phyloP scores from a whole-genome alignment of 2,888 invertebrate genomes.

The Parnassius smintheus region DNA sequence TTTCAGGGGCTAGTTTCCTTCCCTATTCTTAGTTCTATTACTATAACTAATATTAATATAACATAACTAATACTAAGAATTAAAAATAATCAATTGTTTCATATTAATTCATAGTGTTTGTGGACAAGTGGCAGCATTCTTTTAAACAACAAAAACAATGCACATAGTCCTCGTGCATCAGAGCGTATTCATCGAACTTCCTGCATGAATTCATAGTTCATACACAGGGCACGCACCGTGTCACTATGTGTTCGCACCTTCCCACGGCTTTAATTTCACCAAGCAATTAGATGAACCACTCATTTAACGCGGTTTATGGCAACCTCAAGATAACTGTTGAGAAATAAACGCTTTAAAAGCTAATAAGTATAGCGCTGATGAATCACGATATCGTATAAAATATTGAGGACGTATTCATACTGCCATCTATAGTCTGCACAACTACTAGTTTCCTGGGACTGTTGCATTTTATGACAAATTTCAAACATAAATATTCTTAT shows the following conservation, averaged over 20 bases:
- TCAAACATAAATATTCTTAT: too few relatives aligned
- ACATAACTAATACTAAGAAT: too few relatives aligned
- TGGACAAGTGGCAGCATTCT: background rate
- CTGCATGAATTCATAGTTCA: slow-evolving; percentile 21
- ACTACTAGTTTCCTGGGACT: slow-evolving; percentile 1
- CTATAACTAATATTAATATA: too few relatives aligned
- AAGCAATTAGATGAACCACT: slow-evolving; percentile 51
- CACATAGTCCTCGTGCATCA: slow-evolving; percentile 1
- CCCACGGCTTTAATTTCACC: slow-evolving; percentile 48
- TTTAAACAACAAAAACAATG: slow-evolving; percentile 2
- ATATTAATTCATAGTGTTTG: too few relatives aligned
- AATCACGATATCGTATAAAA: slow-evolving; percentile 3
- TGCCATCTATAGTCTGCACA: background rate
- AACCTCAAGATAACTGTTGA: slow-evolving; percentile 2
- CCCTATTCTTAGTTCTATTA: too few relatives aligned
- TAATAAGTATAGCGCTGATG: slow-evolving; percentile 7
- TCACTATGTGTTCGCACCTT: slow-evolving; percentile 31
- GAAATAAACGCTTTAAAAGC: slow-evolving; percentile 14
- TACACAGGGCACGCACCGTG: slow-evolving; percentile 18
- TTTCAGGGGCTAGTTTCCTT: too few relatives aligned
- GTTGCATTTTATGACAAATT: background rate
- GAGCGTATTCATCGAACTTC: slow-evolving; percentile 9
- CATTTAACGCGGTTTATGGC: slow-evolving; percentile 29
- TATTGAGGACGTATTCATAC: slow-evolving; percentile 5
- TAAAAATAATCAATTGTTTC: too few relatives aligned